Percentiles rank a stretch among this genome's conserved stretches.
These are phyloP conservation scores for Peromyscus leucopus DNA, from an alignment of 2,113 vertebrate species.

Conservation along the genomic window DNA sequence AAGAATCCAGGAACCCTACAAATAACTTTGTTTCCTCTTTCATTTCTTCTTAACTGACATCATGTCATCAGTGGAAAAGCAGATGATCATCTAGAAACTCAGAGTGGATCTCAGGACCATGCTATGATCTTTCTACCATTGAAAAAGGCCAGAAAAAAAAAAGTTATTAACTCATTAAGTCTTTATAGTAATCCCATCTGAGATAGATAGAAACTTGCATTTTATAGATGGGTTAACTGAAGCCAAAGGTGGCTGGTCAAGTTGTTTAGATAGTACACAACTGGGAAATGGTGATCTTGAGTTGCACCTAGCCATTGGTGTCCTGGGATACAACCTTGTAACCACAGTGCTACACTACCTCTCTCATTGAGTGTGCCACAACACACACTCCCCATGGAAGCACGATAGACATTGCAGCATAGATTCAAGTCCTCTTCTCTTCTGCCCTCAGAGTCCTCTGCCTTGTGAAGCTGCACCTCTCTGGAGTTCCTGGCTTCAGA, in stretches of 20 bases:
- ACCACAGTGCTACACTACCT: accelerated
- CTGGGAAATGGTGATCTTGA: background rate
- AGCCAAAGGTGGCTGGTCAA: background rate
- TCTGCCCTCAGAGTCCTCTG: background rate
- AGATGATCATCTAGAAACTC: constrained; percentile 6
- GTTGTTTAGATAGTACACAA: background rate
- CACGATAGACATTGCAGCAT: background rate
- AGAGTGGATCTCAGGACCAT: background rate
- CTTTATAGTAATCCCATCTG: background rate
- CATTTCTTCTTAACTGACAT: constrained; percentile 8
- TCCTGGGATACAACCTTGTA: background rate
- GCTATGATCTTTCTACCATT: background rate
- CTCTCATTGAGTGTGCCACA: accelerated
- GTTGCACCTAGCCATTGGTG: background rate
- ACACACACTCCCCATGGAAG: background rate
- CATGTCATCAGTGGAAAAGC: background rate
- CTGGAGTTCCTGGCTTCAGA: background rate
- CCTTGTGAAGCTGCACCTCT: constrained; percentile 9
- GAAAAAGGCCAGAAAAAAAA: constrained; percentile 19
- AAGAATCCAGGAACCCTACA: constrained; percentile 32
- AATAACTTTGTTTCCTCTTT: constrained; percentile 1
- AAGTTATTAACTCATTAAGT: constrained; percentile 3
- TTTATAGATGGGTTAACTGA: background rate
- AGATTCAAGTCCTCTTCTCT: background rate
- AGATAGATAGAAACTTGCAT: background rate